Evolutionary conservation across 1,140 invertebrate genomes (phyloP).

Genomic region (Achatina immaculata): DNA sequence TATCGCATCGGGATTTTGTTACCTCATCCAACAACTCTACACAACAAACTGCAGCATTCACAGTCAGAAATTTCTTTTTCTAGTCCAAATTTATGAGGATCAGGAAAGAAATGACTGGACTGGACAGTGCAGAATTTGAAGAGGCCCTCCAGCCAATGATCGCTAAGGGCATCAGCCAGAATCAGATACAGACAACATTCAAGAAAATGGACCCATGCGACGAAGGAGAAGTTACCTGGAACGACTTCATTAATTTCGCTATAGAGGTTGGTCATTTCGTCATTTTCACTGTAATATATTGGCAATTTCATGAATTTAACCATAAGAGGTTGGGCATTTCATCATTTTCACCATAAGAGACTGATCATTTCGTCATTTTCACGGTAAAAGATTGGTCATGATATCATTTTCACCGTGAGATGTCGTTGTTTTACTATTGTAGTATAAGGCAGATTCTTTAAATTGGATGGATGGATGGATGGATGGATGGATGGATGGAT

Average conservation of each 20-base stretch:
- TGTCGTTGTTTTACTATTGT: too few relatives aligned
- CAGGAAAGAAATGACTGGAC: constrained; percentile 25
- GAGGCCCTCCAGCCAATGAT: not conserved
- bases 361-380: too few relatives aligned
- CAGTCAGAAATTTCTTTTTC: too few relatives aligned
- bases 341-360: not conserved
- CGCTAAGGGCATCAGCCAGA: constrained; percentile 2
- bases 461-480: too few relatives aligned
- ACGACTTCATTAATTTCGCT: constrained; percentile 34
- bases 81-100: constrained; percentile 16
- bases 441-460: too few relatives aligned
- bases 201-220: constrained; percentile 33
- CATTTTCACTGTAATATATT: constrained; percentile 11
- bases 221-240: constrained; percentile 26
- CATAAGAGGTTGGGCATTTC: too few relatives aligned
- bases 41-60: too few relatives aligned
- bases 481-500: too few relatives aligned
- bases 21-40: too few relatives aligned
- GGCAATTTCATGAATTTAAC: not conserved
- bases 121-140: constrained; percentile 22
- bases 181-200: constrained; percentile 28
- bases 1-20: too few relatives aligned
- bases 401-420: too few relatives aligned
- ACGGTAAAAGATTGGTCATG: too few relatives aligned
- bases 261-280: constrained; percentile 34